These are phyloP conservation scores for Panonychus citri DNA, from an alignment of 1,140 invertebrate species.

Conservation along the genomic window DNA sequence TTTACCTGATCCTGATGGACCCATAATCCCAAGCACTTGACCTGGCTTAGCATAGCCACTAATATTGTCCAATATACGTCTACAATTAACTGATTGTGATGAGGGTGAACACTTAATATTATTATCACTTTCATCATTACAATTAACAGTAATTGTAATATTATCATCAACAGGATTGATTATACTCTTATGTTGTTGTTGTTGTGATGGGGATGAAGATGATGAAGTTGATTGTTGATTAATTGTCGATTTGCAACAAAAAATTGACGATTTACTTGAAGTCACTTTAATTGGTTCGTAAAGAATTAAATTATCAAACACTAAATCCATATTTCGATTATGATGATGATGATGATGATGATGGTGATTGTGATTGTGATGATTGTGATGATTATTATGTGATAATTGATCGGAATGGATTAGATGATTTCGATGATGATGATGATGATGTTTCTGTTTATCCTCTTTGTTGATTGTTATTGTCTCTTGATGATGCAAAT, in stretches of 20 bases:
- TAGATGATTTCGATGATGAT: neutral
- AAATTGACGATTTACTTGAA: neutral
- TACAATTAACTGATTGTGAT: neutral
- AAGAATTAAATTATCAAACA: slow-evolving; percentile 38
- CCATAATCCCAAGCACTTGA: slow-evolving; percentile 56
- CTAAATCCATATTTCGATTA: slow-evolving; percentile 32
- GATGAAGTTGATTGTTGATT: no score
- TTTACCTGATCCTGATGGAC: slow-evolving; percentile 54
- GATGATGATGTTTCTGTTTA: neutral
- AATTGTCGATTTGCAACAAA: no score
- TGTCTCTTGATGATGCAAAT: neutral
- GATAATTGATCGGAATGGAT: neutral
- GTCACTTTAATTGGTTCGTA: slow-evolving; percentile 19
- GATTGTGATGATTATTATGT: neutral
- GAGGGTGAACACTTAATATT: neutral
- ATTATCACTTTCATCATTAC: neutral
- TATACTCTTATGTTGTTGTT: no score
- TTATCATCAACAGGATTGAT: no score
- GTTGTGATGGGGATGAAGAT: no score
- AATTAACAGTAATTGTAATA: neutral
- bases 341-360: slow-evolving; percentile 2
- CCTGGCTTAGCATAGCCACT: slow-evolving; percentile 48
- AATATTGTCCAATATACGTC: slow-evolving; percentile 40
- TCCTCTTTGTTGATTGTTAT: neutral
- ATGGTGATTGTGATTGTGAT: slow-evolving; percentile 1